Evolutionary conservation across 2,113 vertebrate species (phyloP).

Genomic region (zebrafish (Danio rerio)): DNA sequence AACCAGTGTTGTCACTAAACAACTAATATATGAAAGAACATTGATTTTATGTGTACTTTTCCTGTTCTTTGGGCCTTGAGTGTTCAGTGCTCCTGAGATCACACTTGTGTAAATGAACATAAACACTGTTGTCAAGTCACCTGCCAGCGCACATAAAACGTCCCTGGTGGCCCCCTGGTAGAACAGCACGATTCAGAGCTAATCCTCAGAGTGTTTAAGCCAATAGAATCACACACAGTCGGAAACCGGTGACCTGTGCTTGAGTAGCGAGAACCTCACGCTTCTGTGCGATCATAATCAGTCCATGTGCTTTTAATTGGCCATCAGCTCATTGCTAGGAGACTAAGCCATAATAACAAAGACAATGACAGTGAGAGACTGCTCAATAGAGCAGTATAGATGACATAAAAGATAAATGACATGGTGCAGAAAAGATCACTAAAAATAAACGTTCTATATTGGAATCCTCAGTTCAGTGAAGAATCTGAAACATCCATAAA

Average conservation of each 20-base stretch:
- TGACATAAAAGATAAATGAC: not conserved
- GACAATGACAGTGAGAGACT: not conserved
- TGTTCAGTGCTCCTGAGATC: not conserved
- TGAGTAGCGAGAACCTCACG: not conserved
- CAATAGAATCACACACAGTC: not conserved
- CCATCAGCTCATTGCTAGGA: conserved; percentile 4
- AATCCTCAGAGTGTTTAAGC: conserved; percentile 19
- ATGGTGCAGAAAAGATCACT: not conserved
- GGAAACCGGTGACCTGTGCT: not conserved
- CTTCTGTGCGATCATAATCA: not conserved
- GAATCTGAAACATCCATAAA: too few species aligned
- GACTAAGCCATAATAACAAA: not conserved
- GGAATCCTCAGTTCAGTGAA: too few species aligned
- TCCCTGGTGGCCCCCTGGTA: not conserved
- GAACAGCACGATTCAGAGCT: not conserved
- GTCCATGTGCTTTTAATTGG: not conserved
- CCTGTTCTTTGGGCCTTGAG: not conserved
- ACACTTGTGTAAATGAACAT: not conserved
- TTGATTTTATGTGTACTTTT: too few species aligned
- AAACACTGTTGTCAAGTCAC: conserved; percentile 9
- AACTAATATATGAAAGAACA: too few species aligned
- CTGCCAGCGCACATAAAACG: not conserved
- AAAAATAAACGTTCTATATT: too few species aligned
- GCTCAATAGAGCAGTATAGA: too few species aligned
- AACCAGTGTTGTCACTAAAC: too few species aligned